Evolutionary conservation across 1,140 invertebrate genomes (phyloP).

Genomic region (Drosophila ercepeae): DNA sequence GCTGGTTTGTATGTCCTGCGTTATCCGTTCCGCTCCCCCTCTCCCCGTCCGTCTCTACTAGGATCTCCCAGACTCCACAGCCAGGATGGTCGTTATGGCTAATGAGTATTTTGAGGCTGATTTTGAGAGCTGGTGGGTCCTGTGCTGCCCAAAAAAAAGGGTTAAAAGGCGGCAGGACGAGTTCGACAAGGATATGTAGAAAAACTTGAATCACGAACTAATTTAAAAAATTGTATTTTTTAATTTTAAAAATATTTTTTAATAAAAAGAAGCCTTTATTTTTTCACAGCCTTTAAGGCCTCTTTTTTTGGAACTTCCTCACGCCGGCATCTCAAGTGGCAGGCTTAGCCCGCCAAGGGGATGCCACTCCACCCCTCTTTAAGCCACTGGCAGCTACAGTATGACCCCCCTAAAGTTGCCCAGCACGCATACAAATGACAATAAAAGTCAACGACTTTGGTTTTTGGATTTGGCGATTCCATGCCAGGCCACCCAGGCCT

Average conservation of each 20-base stretch:
- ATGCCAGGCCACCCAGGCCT: not conserved
- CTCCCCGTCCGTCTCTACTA: not conserved
- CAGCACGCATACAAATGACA: constrained; percentile 74
- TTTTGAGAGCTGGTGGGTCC: constrained; percentile 13
- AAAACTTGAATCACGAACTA: not conserved
- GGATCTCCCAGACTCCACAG: no score
- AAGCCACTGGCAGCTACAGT: not conserved
- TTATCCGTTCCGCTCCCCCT: not conserved
- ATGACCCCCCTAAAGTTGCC: constrained; percentile 2
- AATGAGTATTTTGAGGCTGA: constrained; percentile 71
- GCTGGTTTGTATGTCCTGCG: constrained; percentile 37
- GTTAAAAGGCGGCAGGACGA: constrained; percentile 9
- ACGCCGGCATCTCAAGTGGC: constrained; percentile 32
- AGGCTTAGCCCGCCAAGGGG: constrained; percentile 6
- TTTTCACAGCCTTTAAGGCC: not conserved
- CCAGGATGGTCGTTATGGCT: constrained; percentile 67
- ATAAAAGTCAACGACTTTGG: constrained; percentile 77
- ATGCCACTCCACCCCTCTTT: not conserved
- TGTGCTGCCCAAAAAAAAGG: constrained; percentile 7
- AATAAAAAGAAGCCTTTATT: not conserved
- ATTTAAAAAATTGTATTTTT: not conserved
- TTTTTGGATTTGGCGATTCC: constrained; percentile 73
- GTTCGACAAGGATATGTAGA: constrained; percentile 5
- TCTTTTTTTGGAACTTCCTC: constrained; percentile 1
- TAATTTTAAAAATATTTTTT: not conserved